These are phyloP conservation scores for Drosophila neonasuta DNA, from an alignment of 2,888 invertebrate species.

Conservation along the genomic window DNA sequence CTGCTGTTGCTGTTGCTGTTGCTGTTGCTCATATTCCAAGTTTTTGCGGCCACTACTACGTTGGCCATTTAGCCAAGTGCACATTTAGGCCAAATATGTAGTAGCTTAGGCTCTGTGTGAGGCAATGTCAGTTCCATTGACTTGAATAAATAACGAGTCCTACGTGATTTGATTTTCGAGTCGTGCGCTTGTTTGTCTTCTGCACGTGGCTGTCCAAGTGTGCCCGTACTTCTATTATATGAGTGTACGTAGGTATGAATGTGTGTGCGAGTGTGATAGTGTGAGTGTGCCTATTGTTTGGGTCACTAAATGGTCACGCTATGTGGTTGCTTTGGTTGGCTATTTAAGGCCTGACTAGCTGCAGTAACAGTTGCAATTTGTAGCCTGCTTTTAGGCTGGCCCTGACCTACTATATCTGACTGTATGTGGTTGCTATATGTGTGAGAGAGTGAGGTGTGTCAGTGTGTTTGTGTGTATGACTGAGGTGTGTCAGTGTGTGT, in stretches of 20 bases:
- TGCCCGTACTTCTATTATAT: constrained; percentile 22
- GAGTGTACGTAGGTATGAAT: neutral
- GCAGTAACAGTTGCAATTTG: constrained; percentile 22
- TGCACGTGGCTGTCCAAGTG: constrained; percentile 50
- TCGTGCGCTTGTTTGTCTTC: constrained; percentile 50
- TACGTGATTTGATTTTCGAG: constrained; percentile 68
- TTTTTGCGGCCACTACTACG: constrained; percentile 45
- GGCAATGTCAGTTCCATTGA: constrained; percentile 60
- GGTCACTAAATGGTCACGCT: constrained; percentile 38
- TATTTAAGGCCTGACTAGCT: constrained; percentile 47
- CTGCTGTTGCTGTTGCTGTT: neutral
- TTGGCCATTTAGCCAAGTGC: constrained; percentile 63
- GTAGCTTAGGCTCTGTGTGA: constrained; percentile 30
- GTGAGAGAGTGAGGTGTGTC: neutral
- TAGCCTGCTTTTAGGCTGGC: constrained; percentile 48
- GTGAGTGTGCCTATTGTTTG: constrained; percentile 13
- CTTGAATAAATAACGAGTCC: constrained; percentile 64
- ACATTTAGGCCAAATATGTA: constrained; percentile 65
- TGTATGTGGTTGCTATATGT: constrained; percentile 9
- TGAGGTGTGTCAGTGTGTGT: neutral
- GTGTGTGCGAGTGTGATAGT: constrained; percentile 10
- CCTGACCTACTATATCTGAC: constrained; percentile 53
- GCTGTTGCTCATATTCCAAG: constrained; percentile 20
- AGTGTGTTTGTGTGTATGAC: neutral
- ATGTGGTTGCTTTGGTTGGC: constrained; percentile 30